Evolutionary conservation across 2,113 vertebrate genomes (phyloP).

Genomic region (Thryonomys swinderianus): DNA sequence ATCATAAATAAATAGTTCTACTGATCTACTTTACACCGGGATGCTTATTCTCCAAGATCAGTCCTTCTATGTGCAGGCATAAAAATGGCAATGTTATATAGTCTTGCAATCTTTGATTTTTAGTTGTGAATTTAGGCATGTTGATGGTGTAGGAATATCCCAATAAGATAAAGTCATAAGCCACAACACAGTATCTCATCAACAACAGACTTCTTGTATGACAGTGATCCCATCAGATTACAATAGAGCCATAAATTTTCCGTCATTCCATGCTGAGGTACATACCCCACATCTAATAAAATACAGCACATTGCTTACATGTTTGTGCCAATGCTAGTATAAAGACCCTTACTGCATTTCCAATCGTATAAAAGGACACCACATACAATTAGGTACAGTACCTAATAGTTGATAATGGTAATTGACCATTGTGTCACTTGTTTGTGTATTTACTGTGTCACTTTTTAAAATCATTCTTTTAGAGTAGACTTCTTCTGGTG

Average conservation of each 20-base stretch:
- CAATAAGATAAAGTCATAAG: neutral
- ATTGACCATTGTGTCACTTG: neutral
- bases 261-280: neutral
- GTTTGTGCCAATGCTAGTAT: neutral
- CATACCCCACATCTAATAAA: neutral
- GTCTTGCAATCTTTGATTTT: neutral
- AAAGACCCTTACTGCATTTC: neutral
- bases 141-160: too few relatives aligned
- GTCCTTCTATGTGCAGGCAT: neutral
- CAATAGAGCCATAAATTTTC: neutral
- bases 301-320: neutral
- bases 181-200: neutral
- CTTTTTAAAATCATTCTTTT: neutral
- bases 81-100: neutral
- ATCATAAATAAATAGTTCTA: slow-evolving; percentile 7
- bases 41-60: neutral
- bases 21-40: neutral
- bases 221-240: neutral
- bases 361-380: neutral
- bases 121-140: neutral
- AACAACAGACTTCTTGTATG: neutral
- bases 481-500: neutral
- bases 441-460: neutral
- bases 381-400: neutral
- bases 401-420: neutral